Evolutionary conservation across 2,113 vertebrate species (phyloP), one percentile per base, ranked within the genome.

Genomic region (Rana temporaria): DNA sequence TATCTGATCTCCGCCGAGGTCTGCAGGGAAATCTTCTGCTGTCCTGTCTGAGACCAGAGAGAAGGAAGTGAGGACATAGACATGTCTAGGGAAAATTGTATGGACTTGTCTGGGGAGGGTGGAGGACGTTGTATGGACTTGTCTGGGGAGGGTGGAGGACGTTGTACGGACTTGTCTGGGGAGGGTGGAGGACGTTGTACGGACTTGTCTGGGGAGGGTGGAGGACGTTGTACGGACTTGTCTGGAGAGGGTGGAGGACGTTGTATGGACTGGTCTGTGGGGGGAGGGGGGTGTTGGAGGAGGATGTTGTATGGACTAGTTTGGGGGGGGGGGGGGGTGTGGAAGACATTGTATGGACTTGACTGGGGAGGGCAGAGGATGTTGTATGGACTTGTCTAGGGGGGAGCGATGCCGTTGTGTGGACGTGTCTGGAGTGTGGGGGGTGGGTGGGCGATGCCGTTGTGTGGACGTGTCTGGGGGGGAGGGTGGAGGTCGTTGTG

Each of bases 21-120:
- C 59, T 77, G 74, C 12, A 77, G n/a, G 18, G 12, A 9, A 24
- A 77, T 34, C 24, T 77, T 77, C 34, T 34, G 18, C 9, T 48
- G 74, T 15, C 30, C n/a, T 16, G 74, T 77, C 74, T 77, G 34
- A 17, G 38, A 34, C 22, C 20, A 59, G 11, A 74, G 11, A 57
- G 16, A 57, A 48, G 24, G 6, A 38, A 5, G 34, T 38, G 2
- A 38, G 34, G 7, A 5, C 34, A 38, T 8, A 38, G 34, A 38
- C 5, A 8, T 4, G 34, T 38, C 34, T 38, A 11, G 6, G 19
- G 20, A 12, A 30, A 3, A 18, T 11, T 20, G 20, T n/a, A 8
- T 8, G 5, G 1, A 6, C 6, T 19, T 11, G 59, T 19, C 59
- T 22, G 18, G 59, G 59, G 7, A n/a, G 34, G 7, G 59, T 15